phyloP scores from a whole-genome alignment of 2,113 vertebrate species.

The Myxocyprinus asiaticus region DNA sequence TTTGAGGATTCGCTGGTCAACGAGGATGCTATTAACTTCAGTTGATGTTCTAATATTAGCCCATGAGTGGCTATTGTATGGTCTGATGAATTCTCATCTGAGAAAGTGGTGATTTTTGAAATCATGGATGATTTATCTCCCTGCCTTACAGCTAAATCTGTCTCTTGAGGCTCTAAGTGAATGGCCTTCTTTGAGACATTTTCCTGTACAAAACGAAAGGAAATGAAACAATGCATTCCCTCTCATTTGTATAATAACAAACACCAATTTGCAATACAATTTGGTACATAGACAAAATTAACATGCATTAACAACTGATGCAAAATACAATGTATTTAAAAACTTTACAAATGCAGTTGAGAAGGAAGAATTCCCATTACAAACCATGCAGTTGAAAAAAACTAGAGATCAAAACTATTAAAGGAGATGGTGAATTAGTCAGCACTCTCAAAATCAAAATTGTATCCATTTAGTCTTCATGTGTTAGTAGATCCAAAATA shows the following conservation, averaged over 20 bases:
- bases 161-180: slow-evolving; percentile 41
- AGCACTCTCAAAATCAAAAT: neutral
- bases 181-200: slow-evolving; percentile 53
- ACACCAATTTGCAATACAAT: neutral
- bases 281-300: neutral
- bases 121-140: slow-evolving; percentile 10
- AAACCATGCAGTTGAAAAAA: slow-evolving; percentile 17
- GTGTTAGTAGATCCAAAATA: slow-evolving; percentile 47
- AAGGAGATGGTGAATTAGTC: slow-evolving; percentile 18
- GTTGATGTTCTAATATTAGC: slow-evolving; percentile 31
- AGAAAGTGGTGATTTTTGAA: neutral
- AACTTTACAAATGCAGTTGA: neutral
- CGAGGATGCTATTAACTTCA: slow-evolving; percentile 16
- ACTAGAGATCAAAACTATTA: neutral
- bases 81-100: neutral
- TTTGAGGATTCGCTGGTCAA: neutral
- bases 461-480: slow-evolving; percentile 11
- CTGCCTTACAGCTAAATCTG: slow-evolving; percentile 29
- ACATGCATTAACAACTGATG: slow-evolving; percentile 19
- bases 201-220: slow-evolving; percentile 62
- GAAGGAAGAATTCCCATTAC: neutral
- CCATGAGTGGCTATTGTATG: neutral
- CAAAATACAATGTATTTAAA: neutral
- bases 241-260: neutral
- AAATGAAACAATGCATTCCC: slow-evolving; percentile 52